Evolutionary conservation across 2,113 vertebrate species (phyloP), one percentile per base, ranked within the genome.

Genomic region (Pelvicachromis taeniatus): DNA sequence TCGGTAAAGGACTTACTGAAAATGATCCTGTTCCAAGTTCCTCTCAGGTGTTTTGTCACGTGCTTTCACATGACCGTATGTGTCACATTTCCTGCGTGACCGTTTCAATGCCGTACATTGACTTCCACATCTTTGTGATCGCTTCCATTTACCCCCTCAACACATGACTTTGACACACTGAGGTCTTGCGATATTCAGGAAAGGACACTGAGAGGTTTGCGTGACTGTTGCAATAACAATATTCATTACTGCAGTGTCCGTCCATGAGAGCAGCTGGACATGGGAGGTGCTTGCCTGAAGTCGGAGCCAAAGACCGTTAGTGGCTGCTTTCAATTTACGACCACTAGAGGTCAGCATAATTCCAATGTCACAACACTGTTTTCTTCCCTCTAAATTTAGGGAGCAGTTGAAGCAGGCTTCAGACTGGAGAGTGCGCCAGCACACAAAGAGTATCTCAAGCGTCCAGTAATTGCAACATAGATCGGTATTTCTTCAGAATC

Each of bases 321-420:
- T 9, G 19, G 26, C 1, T 48, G 9, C 59, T 33, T 17, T 19
- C 31, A 2, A 8, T 29, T 17, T 21, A 14, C 3, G 8, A 8
- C 65, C 81, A 83, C 84, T 35, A 77, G 78, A 92, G 84, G 84
- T 9, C 90, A 73, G 29, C 19, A n/a, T 35, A 31, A 63, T 56
- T 31, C 11, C 17, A 81, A 29, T 4, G 4, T 77, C 19, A 11
- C 19, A 35, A 29, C 2, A 35, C 4, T 2, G 31, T 54, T 40
- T 40, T 40, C 23, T 55, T 55, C 1, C 35, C 42, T 26, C 23
- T 31, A 50, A 73, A 31, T 23, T 7, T 50, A 7, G 23, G n/a
- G 1, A 73, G 42, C 42, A 50, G 23, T 19, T 48, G 16, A 48
- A 48, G 42, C 14, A 19, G 11, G 40, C 14, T 73, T 73, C 16